Base-by-base conservation (phyloP, 2,888 invertebrate species). In the Oxytorus armatus region DNA sequence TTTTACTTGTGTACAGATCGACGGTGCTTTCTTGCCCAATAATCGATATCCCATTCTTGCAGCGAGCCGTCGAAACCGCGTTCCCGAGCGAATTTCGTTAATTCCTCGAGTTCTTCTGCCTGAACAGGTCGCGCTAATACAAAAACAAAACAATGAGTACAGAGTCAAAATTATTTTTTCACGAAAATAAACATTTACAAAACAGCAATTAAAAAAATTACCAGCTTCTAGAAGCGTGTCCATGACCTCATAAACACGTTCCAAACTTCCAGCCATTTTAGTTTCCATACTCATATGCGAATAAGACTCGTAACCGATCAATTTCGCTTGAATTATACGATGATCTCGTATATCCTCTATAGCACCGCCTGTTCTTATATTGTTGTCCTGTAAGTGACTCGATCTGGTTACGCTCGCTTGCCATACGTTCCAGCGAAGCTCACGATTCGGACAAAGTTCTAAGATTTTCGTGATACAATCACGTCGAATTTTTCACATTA, bases 281-380 rank as follows among this genome's bases (percentile, higher is more conserved):
- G 97, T 98, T 92, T 96, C 95, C 97, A 98, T 97, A 42, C 97
- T 97, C 95, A 98, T 95, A 44, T 97, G 95, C 0, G 95, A 96
- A 92, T 93, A 98, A 69, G 94, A 95, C 81, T 96, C 93, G 90
- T 95, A 98, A 0, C 98, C 98, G 8, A 98, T 92, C 11, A 95
- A 86, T 83, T 95, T 93, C 0, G 98, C 98, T 87, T 96, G 95
- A 44, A 95, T 95, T 51, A 92, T 92, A 83, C 97, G 94, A 44
- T 94, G 89, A 55, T 90, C 92, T 42, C 98, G 93, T 68, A 98
- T 96, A 88, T 96, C 95, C 90, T 98, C 97, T 74, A 98, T 91
- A 88, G 95, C 92, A 0, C 95, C 92, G 88, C 96, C 96, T 16
- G 96, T 97, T 90, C 95, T 94, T 81, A 95, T 87, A 83, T 94